Evolutionary conservation across 2,888 invertebrate species (phyloP), one percentile per base, ranked within the genome.

Genomic region (Keiferia lycopersicella): DNA sequence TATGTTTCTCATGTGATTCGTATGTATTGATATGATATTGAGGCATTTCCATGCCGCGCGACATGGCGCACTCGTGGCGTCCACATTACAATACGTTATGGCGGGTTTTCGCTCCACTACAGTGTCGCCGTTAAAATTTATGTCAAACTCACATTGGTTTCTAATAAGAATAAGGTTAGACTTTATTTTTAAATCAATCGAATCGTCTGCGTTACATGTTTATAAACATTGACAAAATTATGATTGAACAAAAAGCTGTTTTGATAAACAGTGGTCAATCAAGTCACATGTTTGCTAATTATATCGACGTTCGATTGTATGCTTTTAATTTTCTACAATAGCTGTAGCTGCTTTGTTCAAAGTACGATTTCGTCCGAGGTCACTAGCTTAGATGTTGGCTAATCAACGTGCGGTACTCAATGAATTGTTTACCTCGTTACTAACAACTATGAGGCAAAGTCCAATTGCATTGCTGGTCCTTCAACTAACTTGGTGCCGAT

Each of bases 1-100:
- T 73, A 73, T 74, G 72, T 70, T 68, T 64, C 14, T 11, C 22
- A 41, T n/a, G 41, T 56, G 63, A 16, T 53, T 39, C 14, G 16
- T 18, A 61, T 50, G n/a, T 39, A 22, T 41, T 22, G 20, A 51
- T 41, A 20, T 30, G 16, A 34, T 16, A 34, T 61, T 50, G 18
- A 10, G 48, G 45, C 3, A 50, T 8, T n/a, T 66, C 61, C 71
- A 68, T 67, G 73, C 66, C 70, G 73, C 75, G 30, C 79, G 58
- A 63, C 57, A 77, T 78, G 81, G 78, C 84, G 86, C 80, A 83
- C 84, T 87, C 88, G 88, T 88, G 88, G 89, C 90, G 84, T 87
- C 86, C 79, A 83, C 86, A 84, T 83, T 86, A 83, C 84, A 74
- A 12, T 53, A 53, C 51, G 12, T 82, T 88, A 83, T 85, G 88